phyloP scores from a whole-genome alignment of 1,140 invertebrate species.

The Drosophila serrata region DNA sequence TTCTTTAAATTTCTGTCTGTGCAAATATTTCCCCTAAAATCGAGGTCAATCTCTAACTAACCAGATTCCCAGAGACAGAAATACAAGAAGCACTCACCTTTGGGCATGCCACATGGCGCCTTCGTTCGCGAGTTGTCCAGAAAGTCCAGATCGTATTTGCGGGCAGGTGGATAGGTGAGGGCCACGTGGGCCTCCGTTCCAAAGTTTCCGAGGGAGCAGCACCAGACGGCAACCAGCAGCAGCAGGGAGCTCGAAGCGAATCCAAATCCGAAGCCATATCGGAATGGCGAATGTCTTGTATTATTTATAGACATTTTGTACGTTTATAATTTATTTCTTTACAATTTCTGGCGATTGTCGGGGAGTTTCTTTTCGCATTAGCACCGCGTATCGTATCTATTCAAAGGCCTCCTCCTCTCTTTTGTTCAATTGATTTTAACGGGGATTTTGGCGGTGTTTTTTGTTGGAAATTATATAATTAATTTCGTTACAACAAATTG shows the following conservation, averaged over 20 bases:
- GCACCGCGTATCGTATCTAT: slow-evolving; percentile 38
- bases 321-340: slow-evolving; percentile 62
- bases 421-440: slow-evolving; percentile 46
- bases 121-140: slow-evolving; percentile 96
- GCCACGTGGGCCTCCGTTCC: slow-evolving; percentile 89
- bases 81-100: slow-evolving; percentile 89
- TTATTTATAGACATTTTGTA: slow-evolving; percentile 69
- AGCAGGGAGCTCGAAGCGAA: slow-evolving; percentile 25
- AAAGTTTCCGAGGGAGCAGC: slow-evolving; percentile 47
- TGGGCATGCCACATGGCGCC: slow-evolving; percentile 97
- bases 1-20: not conserved
- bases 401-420: slow-evolving; percentile 27
- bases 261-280: slow-evolving; percentile 12
- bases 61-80: slow-evolving; percentile 38
- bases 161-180: slow-evolving; percentile 93
- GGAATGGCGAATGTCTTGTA: slow-evolving; percentile 45
- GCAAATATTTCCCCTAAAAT: slow-evolving; percentile 4
- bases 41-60: slow-evolving; percentile 15
- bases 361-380: slow-evolving; percentile 55
- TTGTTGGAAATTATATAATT: slow-evolving; percentile 35
- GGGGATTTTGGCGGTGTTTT: slow-evolving; percentile 37
- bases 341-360: slow-evolving; percentile 55
- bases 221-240: slow-evolving; percentile 45
- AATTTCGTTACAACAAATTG: slow-evolving; percentile 55
- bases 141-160: slow-evolving; percentile 96